Conservation (phyloP, 2,888 invertebrate species). For the Elgonia sp. region DNA sequence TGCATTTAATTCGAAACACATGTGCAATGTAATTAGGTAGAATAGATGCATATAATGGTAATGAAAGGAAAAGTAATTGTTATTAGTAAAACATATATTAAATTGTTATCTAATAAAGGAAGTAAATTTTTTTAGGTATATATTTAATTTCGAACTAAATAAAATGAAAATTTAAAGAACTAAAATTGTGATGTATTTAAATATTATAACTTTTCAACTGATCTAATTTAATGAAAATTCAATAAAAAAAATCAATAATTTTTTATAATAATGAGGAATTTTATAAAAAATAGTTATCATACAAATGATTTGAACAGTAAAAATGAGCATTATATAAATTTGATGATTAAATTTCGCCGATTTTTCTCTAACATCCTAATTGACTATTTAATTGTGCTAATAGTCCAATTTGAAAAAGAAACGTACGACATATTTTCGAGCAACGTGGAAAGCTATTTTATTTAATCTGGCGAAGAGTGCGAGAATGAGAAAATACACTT, state of each 20-base stretch:
- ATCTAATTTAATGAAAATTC: no score
- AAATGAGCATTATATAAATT: no score
- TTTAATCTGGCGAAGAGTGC: constrained; percentile 80
- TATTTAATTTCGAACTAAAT: no score
- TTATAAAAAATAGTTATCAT: no score
- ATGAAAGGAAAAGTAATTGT: neutral
- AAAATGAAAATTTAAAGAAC: no score
- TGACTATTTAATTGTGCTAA: constrained; percentile 47
- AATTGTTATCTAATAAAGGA: no score
- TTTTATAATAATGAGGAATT: no score
- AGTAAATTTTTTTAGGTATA: no score
- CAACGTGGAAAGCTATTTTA: constrained; percentile 79
- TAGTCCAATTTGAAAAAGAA: constrained; percentile 53
- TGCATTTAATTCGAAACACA: constrained; percentile 28
- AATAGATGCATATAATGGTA: neutral
- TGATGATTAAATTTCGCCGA: neutral
- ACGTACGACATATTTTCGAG: constrained; percentile 60
- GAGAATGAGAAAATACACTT: constrained; percentile 73
- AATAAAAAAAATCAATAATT: no score
- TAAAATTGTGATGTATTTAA: no score
- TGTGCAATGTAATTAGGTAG: constrained; percentile 23
- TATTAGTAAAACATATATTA: neutral
- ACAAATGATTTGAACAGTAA: no score
- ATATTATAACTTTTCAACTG: no score
- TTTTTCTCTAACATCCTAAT: neutral